A percentile compares a stretch with the other conserved stretches of the same genome.
These are phyloP conservation scores for Syrrhaptes paradoxus DNA, from an alignment of 2,113 vertebrate species.

Conservation along the genomic window DNA sequence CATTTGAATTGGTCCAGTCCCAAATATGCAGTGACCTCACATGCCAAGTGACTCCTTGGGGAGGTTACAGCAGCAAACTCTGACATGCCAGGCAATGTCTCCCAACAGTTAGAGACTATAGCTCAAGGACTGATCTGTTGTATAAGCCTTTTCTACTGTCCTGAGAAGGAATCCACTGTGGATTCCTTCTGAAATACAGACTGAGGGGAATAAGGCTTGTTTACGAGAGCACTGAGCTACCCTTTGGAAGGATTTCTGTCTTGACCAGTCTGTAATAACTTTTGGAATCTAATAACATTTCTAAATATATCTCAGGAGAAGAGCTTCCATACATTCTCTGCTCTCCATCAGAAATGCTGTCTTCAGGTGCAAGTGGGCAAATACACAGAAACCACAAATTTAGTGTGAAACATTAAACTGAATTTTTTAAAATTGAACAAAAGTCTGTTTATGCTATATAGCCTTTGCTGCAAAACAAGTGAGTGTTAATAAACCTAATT, in stretches of 20 bases:
- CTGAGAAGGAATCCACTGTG: neutral
- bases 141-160: neutral
- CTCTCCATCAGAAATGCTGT: neutral
- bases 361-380: neutral
- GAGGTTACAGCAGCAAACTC: neutral
- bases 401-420: neutral
- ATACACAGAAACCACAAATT: neutral
- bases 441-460: neutral
- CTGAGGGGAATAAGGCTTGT: neutral
- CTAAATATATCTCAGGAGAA: neutral
- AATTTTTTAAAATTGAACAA: neutral
- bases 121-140: neutral
- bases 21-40: neutral
- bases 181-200: neutral
- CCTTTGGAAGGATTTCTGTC: neutral
- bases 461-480: neutral
- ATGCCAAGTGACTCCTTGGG: neutral
- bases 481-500: neutral
- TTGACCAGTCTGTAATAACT: neutral
- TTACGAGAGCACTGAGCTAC: neutral
- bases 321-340: neutral
- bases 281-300: neutral
- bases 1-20: neutral
- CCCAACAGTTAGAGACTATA: neutral
- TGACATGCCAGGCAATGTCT: fast-evolving